Base-by-base conservation (phyloP, 2,888 invertebrate species). In the Pogonocherus hispidulus region DNA sequence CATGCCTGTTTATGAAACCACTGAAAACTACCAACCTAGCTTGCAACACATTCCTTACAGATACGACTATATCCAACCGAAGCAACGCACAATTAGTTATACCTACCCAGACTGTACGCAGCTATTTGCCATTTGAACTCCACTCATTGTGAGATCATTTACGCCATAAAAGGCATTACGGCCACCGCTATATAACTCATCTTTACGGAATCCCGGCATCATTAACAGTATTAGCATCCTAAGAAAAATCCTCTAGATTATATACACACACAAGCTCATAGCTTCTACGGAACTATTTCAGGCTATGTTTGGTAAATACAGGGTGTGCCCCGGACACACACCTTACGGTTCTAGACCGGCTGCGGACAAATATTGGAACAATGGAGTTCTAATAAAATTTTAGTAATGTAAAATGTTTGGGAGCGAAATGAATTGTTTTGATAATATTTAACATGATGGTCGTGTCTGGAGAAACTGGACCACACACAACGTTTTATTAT, bases 181-280 rank as follows among this genome's bases (percentile, higher is more conserved):
- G 52, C 16, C n/a, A n/a, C 20, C 14, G 27, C 27, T 32, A 18
- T 52, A 52, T 32, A 14, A 32, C 19, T 52, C 27, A 52, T 52
- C 52, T 27, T 52, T 27, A 16, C 23, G 14, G 44, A 52, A 52
- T 32, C 32, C 52, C 18, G 16, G 27, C 32, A 18, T 35, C 27
- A 52, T 32, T 52, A n/a, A n/a, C n/a, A n/a, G n/a, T n/a, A n/a
- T n/a, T n/a, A 52, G 18, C 27, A 52, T 16, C 16, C 18, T n/a
- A 52, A 27, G 22, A 51, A 51, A 35, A 52, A 52, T 8, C 32
- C 18, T n/a, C n/a, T 16, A 52, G 52, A 52, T 52, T 52, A 52
- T 32, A 18, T 32, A 18, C 9, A 16, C 4, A 23, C 27, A n/a
- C 16, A 16, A 6, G 4, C 14, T 27, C 9, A 51, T 19, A 52